These are phyloP conservation scores for Macrotis lagotis DNA, from an alignment of 2,113 vertebrate species.

Conservation along the genomic window DNA sequence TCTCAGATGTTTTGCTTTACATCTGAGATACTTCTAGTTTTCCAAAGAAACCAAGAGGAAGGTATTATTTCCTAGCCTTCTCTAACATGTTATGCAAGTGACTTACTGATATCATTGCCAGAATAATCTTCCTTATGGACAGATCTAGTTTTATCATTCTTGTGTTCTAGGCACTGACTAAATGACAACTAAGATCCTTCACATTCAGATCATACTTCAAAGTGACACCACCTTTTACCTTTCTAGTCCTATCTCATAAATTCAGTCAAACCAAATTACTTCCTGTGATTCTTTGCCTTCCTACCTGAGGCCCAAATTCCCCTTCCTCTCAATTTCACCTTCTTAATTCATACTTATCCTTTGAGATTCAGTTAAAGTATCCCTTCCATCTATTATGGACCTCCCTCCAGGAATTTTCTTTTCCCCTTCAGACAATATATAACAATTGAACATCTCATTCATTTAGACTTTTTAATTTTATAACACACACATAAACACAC, in stretches of 20 bases:
- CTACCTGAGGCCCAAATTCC: not conserved
- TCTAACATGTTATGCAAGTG: not conserved
- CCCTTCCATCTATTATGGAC: not conserved
- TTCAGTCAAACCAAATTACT: not conserved
- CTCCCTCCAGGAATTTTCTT: not conserved
- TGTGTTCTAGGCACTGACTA: not conserved
- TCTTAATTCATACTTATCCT: not conserved
- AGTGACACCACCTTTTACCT: not conserved
- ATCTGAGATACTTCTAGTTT: not conserved
- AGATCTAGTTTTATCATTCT: not conserved
- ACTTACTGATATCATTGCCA: fast-evolving
- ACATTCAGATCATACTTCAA: not conserved
- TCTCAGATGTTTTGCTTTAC: not conserved
- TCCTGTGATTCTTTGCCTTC: not conserved
- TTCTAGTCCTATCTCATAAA: not conserved
- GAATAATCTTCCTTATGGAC: not conserved
- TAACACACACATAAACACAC: not conserved
- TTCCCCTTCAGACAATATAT: not conserved
- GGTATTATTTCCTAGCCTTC: too few species aligned
- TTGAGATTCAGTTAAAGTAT: not conserved
- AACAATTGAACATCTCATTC: not conserved
- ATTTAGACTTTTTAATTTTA: not conserved
- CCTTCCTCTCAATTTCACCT: not conserved
- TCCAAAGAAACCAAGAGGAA: not conserved
- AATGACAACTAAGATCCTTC: not conserved